phyloP scores from a whole-genome alignment of 2,888 invertebrate species.

The Xestia sexstrigata region DNA sequence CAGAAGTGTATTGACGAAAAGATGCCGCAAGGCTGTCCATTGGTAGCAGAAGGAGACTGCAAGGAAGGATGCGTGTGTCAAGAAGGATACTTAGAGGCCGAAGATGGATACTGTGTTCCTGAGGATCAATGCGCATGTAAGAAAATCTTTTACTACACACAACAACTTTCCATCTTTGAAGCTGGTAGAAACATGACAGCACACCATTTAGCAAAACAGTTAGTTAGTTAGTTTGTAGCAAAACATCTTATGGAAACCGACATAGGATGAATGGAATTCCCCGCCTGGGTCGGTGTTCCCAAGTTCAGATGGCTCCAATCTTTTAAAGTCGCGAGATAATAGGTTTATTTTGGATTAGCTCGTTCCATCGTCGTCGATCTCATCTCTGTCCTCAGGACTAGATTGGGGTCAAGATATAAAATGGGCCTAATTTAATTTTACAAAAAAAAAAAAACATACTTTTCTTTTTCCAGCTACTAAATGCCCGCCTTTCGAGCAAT shows the following conservation, averaged over 20 bases:
- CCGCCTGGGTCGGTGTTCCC: too few species aligned
- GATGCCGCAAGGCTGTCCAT: neutral
- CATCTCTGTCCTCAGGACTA: too few species aligned
- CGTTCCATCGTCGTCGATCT: too few species aligned
- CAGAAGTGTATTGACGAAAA: neutral
- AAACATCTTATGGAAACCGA: neutral
- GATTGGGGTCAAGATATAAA: too few species aligned
- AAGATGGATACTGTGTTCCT: slow-evolving; percentile 8
- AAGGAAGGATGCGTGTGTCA: slow-evolving; percentile 13
- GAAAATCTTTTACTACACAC: neutral
- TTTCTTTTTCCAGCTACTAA: slow-evolving; percentile 11
- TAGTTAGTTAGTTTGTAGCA: too few species aligned
- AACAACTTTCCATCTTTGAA: neutral
- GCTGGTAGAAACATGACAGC: neutral
- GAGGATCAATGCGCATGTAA: slow-evolving; percentile 13
- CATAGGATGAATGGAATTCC: too few species aligned
- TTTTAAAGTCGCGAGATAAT: too few species aligned
- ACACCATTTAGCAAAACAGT: too few species aligned
- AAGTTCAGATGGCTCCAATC: too few species aligned
- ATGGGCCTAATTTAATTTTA: too few species aligned
- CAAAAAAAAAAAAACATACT: neutral
- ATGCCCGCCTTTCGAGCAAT: slow-evolving; percentile 11
- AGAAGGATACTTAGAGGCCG: slow-evolving; percentile 1
- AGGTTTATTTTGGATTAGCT: too few species aligned
- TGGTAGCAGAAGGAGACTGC: neutral